Evolutionary conservation across 1,140 invertebrate genomes (phyloP), one percentile per base, ranked within the genome.

Genomic region (Pseudomyrmex sp.): DNA sequence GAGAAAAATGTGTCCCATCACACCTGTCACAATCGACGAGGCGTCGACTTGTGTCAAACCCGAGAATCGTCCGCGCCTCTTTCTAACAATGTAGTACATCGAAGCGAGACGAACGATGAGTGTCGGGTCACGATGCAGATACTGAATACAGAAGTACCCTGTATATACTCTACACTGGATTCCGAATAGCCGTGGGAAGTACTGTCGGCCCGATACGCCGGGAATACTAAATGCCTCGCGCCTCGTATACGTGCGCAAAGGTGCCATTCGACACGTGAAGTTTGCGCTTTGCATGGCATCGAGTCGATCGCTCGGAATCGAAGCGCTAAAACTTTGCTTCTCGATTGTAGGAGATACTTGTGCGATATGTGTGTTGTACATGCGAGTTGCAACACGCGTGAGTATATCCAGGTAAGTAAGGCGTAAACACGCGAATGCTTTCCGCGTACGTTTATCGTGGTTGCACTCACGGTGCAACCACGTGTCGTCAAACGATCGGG

Each of bases 151-250:
- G 73, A 91, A 90, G 91, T 79, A 74, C 70, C 20, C 35, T 54
- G 18, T 18, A 59, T 59, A 61, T 72, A 82, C 46, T 85, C 72
- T 87, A 82, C 75, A 85, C 77, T 87, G 91, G 92, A 93, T 93
- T 93, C 88, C 88, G 91, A 92, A 93, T 91, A 93, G 92, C 93
- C 93, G 93, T 94, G 93, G 93, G 93, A 94, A 94, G 92, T 92
- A 92, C 89, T 83, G 86, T 86, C 88, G 89, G 80, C 52, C 82
- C 85, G 89, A 90, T 88, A 86, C 90, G 84, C 66, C 62, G 90
- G 62, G 91, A 93, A 94, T 93, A 92, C 91, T 93, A 92, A 94
- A 92, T 90, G 89, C 68, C 48, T 52, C 12, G 56, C 35, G 26
- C 26, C 26, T 26, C n/a, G 15, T 20, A 58, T 69, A 77, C 18